Base-by-base conservation (phyloP, 2,113 vertebrate species). In the Brachionichthys hirsutus region DNA sequence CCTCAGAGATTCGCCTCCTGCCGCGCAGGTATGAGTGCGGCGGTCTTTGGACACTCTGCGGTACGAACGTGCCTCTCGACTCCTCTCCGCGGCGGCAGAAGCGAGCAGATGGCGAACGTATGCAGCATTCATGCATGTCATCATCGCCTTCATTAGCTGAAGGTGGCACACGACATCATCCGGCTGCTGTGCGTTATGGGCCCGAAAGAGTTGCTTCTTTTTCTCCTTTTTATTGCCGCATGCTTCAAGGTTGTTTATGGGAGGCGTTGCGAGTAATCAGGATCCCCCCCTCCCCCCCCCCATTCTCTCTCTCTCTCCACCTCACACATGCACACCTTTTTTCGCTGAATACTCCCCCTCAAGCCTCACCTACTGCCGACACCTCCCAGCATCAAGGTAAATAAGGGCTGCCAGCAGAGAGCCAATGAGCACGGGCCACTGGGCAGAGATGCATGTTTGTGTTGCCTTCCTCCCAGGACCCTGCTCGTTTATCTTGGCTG, bases 101-200 rank as follows among this genome's bases (percentile, higher is more conserved):
- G 78, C 16, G 71, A 85, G 77, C 88, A 90, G 88, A 90, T 89
- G 88, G 88, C 42, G 70, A 85, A 88, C 77, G 87, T 86, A 84
- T 74, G 84, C 73, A 30, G 81, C 64, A 48, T 67, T 82, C 83
- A 73, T 79, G 84, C 87, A 81, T 83, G 83, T 81, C 87, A 87
- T 88, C 87, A 85, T 89, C 81, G 84, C 88, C 83, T 88, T 86
- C 85, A 87, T 88, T 87, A 90, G 86, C 68, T 89, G 87, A 89
- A 90, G 88, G 88, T 90, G 88, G 89, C 85, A 87, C 84, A 80
- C 85, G 84, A 90, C 85, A 87, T 90, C 83, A 90, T 81, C 77
- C 48, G 76, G 80, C 62, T 62, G 61, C 13, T 62, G 9, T 12
- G 80, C 73, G 67, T 77, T 77, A 72, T 70, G 55, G 75, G 35